Evolutionary conservation across 2,113 vertebrate species (phyloP).

Genomic region (Scopus umbretta): DNA sequence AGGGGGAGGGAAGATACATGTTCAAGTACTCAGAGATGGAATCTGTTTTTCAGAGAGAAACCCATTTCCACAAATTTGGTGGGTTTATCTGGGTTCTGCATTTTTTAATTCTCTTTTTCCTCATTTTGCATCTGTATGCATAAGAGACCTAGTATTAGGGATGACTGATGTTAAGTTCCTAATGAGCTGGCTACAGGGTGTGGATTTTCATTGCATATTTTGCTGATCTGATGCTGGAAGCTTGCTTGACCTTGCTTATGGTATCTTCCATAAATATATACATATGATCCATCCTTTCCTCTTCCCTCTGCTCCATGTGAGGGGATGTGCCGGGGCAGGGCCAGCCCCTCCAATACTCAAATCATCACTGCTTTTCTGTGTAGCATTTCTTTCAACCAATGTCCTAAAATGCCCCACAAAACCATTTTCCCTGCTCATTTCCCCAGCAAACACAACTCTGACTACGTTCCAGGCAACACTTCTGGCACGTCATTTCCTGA

Average conservation of each 20-base stretch:
- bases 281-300: neutral
- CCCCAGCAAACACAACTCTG: neutral
- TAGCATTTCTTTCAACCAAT: neutral
- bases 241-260: neutral
- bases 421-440: neutral
- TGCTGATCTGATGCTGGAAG: neutral
- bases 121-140: neutral
- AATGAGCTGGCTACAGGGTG: neutral
- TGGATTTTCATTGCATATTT: neutral
- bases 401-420: neutral
- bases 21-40: neutral
- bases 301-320: neutral
- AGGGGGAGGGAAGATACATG: neutral
- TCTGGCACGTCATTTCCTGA: constrained; percentile 26
- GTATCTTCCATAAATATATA: neutral
- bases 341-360: neutral
- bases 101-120: neutral
- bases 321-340: neutral
- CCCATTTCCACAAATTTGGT: neutral
- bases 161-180: neutral
- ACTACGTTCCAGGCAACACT: neutral
- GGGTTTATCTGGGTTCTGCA: neutral
- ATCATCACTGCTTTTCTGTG: neutral
- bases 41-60: neutral
- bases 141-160: neutral